phyloP scores from a whole-genome alignment of 2,113 vertebrate species.

The Eurypyga helias region DNA sequence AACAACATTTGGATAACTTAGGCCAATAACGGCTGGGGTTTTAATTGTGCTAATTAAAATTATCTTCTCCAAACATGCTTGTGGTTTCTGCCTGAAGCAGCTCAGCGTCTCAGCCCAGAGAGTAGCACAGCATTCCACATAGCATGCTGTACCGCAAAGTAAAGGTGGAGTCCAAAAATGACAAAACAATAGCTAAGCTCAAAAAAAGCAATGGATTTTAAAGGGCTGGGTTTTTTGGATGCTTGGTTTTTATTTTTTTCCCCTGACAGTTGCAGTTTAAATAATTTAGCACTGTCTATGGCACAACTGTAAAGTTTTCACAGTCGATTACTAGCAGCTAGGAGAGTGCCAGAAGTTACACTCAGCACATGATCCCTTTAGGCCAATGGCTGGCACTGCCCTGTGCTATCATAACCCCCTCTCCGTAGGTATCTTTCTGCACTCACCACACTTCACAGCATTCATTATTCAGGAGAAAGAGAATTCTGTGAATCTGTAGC shows the following conservation, averaged over 20 bases:
- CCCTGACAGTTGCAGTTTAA: not conserved
- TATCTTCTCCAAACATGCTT: not conserved
- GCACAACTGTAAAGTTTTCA: not conserved
- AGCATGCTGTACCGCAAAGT: accelerated
- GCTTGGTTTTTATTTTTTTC: not conserved
- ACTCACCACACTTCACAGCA: not conserved
- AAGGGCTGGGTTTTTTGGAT: not conserved
- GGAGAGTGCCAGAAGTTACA: not conserved
- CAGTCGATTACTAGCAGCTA: not conserved
- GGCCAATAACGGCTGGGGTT: not conserved
- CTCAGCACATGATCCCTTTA: not conserved
- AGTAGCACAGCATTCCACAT: accelerated
- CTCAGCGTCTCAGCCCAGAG: not conserved
- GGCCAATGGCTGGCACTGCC: not conserved
- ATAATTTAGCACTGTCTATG: not conserved
- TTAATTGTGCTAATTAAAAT: not conserved
- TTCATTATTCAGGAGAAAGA: not conserved
- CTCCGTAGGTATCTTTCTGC: not conserved
- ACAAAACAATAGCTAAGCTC: not conserved
- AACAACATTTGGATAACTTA: not conserved
- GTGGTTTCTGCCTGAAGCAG: not conserved
- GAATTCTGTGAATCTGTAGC: not conserved
- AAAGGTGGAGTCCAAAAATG: not conserved
- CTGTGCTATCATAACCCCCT: accelerated
- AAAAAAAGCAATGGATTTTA: not conserved